Conservation (phyloP, 1,140 invertebrate species). For the Scaptodrosophila lebanonensis region DNA sequence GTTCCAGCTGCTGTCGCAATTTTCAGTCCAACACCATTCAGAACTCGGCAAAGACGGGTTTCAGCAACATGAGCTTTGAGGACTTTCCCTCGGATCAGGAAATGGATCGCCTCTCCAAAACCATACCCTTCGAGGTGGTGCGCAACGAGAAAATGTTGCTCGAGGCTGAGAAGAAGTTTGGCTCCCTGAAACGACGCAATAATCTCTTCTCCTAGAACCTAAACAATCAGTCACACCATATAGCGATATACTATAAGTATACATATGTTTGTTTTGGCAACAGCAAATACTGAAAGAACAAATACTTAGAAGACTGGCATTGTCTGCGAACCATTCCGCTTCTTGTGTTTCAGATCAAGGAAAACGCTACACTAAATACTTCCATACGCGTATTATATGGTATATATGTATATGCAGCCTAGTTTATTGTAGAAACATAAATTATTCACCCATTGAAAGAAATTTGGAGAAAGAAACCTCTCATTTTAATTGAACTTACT, state of each 20-base stretch:
- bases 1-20: conserved; percentile 32
- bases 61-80: conserved; percentile 89
- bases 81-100: conserved; percentile 85
- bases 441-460: no score
- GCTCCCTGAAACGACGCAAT: conserved; percentile 82
- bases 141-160: conserved; percentile 78
- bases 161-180: conserved; percentile 82
- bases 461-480: no score
- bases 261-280: conserved; percentile 1
- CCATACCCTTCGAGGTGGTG: conserved; percentile 83
- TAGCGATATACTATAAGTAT: conserved; percentile 2
- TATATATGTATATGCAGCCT: no score
- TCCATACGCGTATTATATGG: no score
- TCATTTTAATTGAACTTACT: no score
- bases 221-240: conserved; percentile 1
- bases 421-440: no score
- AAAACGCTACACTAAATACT: no score
- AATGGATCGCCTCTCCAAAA: conserved; percentile 67
- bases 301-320: no score
- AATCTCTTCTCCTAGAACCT: conserved; percentile 82
- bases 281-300: no score
- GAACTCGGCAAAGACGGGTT: conserved; percentile 79
- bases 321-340: no score
- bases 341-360: no score
- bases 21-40: conserved; percentile 76